phyloP scores from a whole-genome alignment of 2,888 invertebrate species.

The Hirtodrosophila cameraria region DNA sequence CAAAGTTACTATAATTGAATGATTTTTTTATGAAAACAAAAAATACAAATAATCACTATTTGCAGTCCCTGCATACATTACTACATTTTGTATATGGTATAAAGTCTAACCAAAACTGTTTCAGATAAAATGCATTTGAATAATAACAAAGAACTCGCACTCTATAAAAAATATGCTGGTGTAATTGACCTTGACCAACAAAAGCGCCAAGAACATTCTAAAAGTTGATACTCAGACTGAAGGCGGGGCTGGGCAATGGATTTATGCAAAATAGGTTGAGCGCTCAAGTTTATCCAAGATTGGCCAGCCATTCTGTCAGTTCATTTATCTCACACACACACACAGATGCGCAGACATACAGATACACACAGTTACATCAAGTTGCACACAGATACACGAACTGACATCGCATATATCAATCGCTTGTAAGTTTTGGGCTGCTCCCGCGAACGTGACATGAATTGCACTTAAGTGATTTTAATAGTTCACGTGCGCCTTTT shows the following conservation, averaged over 20 bases:
- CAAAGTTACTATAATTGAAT: too few species aligned
- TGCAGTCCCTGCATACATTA: too few species aligned
- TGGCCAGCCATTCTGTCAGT: slow-evolving; percentile 51
- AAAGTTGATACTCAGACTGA: slow-evolving; percentile 8
- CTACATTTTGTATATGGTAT: too few species aligned
- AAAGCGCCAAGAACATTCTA: slow-evolving; percentile 1
- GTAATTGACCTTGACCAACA: slow-evolving; percentile 49
- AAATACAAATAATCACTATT: too few species aligned
- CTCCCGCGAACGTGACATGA: slow-evolving; percentile 78
- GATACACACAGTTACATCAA: not conserved
- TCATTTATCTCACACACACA: slow-evolving; percentile 48
- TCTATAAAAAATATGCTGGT: not conserved
- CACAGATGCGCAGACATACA: slow-evolving; percentile 13
- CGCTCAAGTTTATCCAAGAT: slow-evolving; percentile 42
- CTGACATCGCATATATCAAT: slow-evolving; percentile 71
- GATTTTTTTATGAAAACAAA: too few species aligned
- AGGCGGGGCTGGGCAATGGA: slow-evolving; percentile 9
- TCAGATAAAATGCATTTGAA: not conserved
- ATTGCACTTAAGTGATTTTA: slow-evolving; percentile 82
- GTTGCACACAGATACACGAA: slow-evolving; percentile 10
- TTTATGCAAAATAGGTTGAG: slow-evolving; percentile 62
- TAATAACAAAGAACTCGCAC: not conserved
- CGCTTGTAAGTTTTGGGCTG: slow-evolving; percentile 66
- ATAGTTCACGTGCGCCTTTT: slow-evolving; percentile 82
- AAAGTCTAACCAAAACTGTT: too few species aligned